These are phyloP conservation scores for Phytoseiulus persimilis DNA, from an alignment of 2,888 invertebrate species.

Conservation along the genomic window DNA sequence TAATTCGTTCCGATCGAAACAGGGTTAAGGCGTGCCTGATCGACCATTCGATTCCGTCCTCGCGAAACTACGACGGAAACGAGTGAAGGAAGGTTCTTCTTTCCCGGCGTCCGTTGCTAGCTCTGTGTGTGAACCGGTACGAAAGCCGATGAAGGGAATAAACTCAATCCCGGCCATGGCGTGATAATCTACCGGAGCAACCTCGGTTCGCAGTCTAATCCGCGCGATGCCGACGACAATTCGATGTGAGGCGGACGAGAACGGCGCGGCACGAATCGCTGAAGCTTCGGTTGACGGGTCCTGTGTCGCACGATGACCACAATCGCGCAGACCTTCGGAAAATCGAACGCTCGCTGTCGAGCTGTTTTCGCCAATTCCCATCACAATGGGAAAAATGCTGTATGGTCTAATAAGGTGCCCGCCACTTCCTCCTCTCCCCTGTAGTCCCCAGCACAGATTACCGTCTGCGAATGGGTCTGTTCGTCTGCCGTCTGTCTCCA, in stretches of 20 bases:
- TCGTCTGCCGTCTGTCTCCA: not conserved
- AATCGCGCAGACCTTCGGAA: not conserved
- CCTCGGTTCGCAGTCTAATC: not conserved
- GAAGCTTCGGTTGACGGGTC: too few relatives aligned
- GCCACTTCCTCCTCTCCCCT: not conserved
- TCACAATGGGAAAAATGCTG: not conserved
- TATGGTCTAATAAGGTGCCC: not conserved
- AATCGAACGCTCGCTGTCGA: not conserved
- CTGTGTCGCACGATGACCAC: too few relatives aligned
- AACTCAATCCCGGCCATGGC: not conserved
- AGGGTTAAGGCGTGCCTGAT: not conserved
- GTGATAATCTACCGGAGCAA: not conserved
- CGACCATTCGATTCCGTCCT: not conserved
- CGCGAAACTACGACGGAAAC: not conserved
- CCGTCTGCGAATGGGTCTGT: not conserved
- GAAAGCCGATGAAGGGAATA: not conserved
- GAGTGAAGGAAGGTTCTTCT: not conserved
- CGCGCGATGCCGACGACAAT: not conserved
- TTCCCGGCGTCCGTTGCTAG: not conserved
- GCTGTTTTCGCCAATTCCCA: not conserved
- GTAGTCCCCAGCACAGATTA: not conserved
- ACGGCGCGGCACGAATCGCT: too few relatives aligned
- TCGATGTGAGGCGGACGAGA: not conserved
- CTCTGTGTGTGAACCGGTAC: not conserved
- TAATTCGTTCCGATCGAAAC: not conserved